Base-by-base conservation (phyloP, 2,888 invertebrate species). In the Argyra leucocephala region DNA sequence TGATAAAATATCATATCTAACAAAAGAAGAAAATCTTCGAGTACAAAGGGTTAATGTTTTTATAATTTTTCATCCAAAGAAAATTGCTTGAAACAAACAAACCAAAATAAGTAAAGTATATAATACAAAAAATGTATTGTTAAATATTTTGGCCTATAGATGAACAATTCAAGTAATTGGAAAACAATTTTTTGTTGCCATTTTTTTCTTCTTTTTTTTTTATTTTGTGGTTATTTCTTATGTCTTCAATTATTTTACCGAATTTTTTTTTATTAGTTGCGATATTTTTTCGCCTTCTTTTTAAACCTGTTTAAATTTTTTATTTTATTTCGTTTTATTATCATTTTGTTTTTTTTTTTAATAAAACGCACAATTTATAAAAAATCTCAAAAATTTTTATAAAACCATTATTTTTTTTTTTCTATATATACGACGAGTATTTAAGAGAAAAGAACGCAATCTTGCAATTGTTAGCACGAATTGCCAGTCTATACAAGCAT, bases 291-390 rank as follows among this genome's bases (percentile, higher is more conserved):
- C 7, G 1, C 7, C 12, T 31, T 48, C 5, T 48, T 48, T 48
- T 48, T n/a, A n/a, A 48, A 48, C 48, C 18, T 48, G 48, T 48
- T 48, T 18, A 37, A 1, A 48, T 15, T 48, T 48, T 48, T 48
- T 18, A 5, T n/a, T 6, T 2, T 18, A 3, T 48, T 48, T 48
- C 18, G 2, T 15, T 48, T 18, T 48, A 12, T 48, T 48, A 48
- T 48, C 1, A 18, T 18, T 18, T 48, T 48, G 5, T 10, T 31
- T 48, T 18, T 48, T 18, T 48, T 48, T 48, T 48, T 48, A 48
- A 48, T 48, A 48, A 48, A 48, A 48, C 48, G 48, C 48, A 48
- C 48, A 48, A 48, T 48, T 48, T 48, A 48, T 48, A 18, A 48
- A 48, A 48, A 18, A 48, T 48, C 15, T 48, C n/a, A 48, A 48